phyloP scores from a whole-genome alignment of 1,140 invertebrate species.

The Musca vetustissima region DNA sequence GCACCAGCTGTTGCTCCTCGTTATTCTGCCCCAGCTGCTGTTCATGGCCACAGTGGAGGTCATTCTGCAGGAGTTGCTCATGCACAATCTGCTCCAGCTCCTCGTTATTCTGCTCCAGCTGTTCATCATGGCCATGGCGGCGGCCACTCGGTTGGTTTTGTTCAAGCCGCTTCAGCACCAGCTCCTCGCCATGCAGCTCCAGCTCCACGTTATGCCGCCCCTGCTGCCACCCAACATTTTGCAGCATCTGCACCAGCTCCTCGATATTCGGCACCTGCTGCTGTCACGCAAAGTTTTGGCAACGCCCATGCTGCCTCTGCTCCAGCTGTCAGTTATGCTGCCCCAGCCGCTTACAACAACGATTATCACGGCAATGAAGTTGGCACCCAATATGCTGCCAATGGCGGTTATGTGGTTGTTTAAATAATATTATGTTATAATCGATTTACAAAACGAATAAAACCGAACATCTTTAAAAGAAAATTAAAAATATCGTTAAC shows the following conservation, averaged over 20 bases:
- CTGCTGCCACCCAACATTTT: background rate
- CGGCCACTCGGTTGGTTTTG: background rate
- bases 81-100: too few species aligned
- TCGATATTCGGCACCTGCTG: too few species aligned
- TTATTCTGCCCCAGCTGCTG: too few species aligned
- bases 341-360: constrained; percentile 9
- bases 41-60: too few species aligned
- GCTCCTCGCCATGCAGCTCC: background rate
- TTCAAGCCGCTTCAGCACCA: constrained; percentile 11
- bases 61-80: too few species aligned
- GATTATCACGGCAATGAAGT: constrained; percentile 31
- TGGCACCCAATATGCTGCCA: constrained; percentile 48
- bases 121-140: background rate
- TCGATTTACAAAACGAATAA: too few species aligned
- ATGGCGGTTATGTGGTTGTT: constrained; percentile 38
- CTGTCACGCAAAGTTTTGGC: background rate
- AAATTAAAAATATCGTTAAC: too few species aligned
- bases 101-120: background rate
- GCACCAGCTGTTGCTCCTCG: too few species aligned
- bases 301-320: constrained; percentile 22
- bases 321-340: constrained; percentile 19
- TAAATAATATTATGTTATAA: too few species aligned
- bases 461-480: too few species aligned
- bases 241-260: background rate
- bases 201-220: too few species aligned